Conservation (phyloP, 2,888 invertebrate genomes). For the Hemithea aestivaria region DNA sequence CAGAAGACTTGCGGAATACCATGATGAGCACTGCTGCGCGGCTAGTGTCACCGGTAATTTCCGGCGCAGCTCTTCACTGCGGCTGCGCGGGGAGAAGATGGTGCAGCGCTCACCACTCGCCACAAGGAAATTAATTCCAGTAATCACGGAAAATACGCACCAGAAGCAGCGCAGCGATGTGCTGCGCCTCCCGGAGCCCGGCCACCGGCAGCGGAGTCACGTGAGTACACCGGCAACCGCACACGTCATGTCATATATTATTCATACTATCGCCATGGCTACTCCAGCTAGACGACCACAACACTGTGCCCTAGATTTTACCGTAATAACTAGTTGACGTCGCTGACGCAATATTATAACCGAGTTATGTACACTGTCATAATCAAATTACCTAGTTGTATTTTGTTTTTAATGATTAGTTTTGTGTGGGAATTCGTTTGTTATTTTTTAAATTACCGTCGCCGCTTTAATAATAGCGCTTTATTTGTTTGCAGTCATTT, state of each 20-base stretch:
- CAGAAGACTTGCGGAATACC: slow-evolving; percentile 64
- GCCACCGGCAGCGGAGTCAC: slow-evolving; percentile 78
- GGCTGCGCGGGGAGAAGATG: slow-evolving; percentile 83
- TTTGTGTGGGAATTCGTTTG: slow-evolving; percentile 2
- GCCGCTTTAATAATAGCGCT: slow-evolving; percentile 7
- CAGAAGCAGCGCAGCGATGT: slow-evolving; percentile 70
- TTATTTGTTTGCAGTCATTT: slow-evolving; percentile 62
- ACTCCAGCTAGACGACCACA: slow-evolving; percentile 32
- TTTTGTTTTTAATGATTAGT: slow-evolving; percentile 7
- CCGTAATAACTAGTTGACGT: not conserved
- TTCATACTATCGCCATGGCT: slow-evolving; percentile 37
- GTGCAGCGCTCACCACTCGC: slow-evolving; percentile 75
- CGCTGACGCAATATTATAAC: slow-evolving; percentile 3
- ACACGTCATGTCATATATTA: slow-evolving; percentile 15
- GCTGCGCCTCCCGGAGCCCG: slow-evolving; percentile 62
- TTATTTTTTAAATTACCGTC: slow-evolving; percentile 1
- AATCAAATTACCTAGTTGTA: slow-evolving; percentile 7
- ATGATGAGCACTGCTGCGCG: slow-evolving; percentile 74
- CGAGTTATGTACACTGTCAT: slow-evolving; percentile 4
- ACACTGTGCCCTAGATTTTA: slow-evolving; percentile 11
- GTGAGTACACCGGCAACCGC: slow-evolving; percentile 55
- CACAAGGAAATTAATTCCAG: slow-evolving; percentile 76
- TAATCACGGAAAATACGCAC: slow-evolving; percentile 81
- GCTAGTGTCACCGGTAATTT: slow-evolving; percentile 76
- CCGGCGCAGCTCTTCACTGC: slow-evolving; percentile 83